Conservation (phyloP, 2,888 invertebrate genomes). For the Dryobotodes eremita region DNA sequence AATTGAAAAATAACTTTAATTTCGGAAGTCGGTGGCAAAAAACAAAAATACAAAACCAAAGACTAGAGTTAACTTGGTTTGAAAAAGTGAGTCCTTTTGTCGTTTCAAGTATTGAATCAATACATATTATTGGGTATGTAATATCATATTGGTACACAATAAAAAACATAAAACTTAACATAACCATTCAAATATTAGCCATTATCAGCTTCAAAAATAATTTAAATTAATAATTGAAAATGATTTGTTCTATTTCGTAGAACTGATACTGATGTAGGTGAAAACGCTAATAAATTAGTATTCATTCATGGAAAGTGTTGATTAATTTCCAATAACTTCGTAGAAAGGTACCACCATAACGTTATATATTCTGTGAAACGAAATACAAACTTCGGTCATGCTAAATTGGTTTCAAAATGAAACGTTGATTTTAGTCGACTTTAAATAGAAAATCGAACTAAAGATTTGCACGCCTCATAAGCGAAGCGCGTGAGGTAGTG, state of each 20-base stretch:
- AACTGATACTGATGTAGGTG: background rate
- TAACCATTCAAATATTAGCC: background rate
- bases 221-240: background rate
- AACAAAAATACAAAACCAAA: too few species aligned
- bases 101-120: background rate
- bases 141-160: background rate
- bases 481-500: too few species aligned
- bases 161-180: background rate
- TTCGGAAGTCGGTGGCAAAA: too few species aligned
- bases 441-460: background rate
- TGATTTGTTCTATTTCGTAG: background rate
- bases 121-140: background rate
- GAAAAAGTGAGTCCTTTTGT: background rate
- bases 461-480: too few species aligned
- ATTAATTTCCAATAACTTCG: background rate
- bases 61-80: background rate
- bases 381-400: background rate
- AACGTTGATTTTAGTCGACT: background rate
- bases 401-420: background rate
- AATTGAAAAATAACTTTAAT: too few species aligned
- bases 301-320: background rate
- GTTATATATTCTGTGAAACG: constrained; percentile 5
- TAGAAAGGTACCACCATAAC: background rate
- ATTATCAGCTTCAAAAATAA: background rate
- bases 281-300: background rate